phyloP scores from a whole-genome alignment of 1,140 invertebrate species.

The Solenopsis invicta region DNA sequence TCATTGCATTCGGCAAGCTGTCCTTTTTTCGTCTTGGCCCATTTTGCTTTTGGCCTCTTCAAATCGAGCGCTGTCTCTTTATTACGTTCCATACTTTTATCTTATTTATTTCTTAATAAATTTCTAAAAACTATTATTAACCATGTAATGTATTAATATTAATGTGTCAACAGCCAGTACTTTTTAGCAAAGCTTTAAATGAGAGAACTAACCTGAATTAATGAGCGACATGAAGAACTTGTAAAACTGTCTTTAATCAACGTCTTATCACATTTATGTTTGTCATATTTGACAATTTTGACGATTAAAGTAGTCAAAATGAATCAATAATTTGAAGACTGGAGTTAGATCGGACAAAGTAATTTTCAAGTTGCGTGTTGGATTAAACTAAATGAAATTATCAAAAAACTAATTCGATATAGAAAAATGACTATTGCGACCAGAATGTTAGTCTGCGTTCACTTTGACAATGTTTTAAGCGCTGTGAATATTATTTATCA shows the following conservation, averaged over 20 bases:
- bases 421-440: constrained; percentile 21
- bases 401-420: constrained; percentile 16
- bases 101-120: neutral
- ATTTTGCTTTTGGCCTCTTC: constrained; percentile 34
- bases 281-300: neutral
- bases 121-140: neutral
- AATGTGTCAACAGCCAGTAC: neutral
- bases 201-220: neutral
- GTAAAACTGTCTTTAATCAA: neutral
- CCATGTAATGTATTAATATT: neutral
- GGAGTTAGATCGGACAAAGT: neutral
- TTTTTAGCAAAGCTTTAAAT: neutral
- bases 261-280: neutral
- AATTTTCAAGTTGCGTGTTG: neutral
- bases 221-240: constrained; percentile 2
- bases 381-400: constrained; percentile 19
- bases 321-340: neutral
- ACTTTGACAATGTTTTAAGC: neutral
- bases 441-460: neutral
- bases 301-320: neutral
- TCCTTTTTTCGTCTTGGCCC: constrained; percentile 56
- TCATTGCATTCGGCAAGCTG: constrained; percentile 74
- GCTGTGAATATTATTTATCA: too few relatives aligned
- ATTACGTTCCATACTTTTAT: constrained; percentile 34
- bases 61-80: neutral